Base-by-base conservation (phyloP, 2,113 vertebrate species). In the Ailurus styani region DNA sequence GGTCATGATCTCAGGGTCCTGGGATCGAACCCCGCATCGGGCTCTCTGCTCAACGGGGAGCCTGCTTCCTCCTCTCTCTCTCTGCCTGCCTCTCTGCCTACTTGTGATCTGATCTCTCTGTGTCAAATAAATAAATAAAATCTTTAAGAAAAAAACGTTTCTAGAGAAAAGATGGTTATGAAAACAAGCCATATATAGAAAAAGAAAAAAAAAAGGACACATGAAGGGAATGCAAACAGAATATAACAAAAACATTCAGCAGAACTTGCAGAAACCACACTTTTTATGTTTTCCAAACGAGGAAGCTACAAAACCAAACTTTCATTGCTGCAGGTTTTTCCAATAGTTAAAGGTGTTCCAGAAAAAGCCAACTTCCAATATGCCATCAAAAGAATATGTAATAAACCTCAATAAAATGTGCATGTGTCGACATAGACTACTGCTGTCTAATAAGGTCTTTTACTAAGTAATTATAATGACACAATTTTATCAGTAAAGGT, bases 381-480 rank as follows among this genome's bases (percentile, higher is more conserved):
- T 29, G 5, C 18, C 34, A 97, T 97, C 21, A n/a, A 95, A 93
- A 95, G 97, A 98, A 98, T 94, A 89, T 5, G 34, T 42, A 98
- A 98, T 98, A 97, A 99, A 97, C 97, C 83, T 83, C 50, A 27
- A 96, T 98, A 99, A 97, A 98, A 98, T 98, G 97, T 72, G 70
- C 98, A 98, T 98, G 99, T 98, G 95, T 98, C 98, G 98, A 98
- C 99, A 99, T 97, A 98, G 98, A 98, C 98, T 82, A 86, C 98
- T 98, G 98, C 98, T 98, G 99, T 99, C 99, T 99, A 99, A 99
- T 99, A 99, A 99, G 99, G 98, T 99, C 99, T 99, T 99, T 99
- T 99, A 40, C 99, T 98, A 99, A 99, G 99, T 99, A 99, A 99
- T 99, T 99, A 99, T 98, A 98, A 98, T 95, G 97, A 99, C 99